Evolutionary conservation across 1,140 invertebrate species (phyloP), one percentile per base, ranked within the genome.

Genomic region (Drosophila nikananu): DNA sequence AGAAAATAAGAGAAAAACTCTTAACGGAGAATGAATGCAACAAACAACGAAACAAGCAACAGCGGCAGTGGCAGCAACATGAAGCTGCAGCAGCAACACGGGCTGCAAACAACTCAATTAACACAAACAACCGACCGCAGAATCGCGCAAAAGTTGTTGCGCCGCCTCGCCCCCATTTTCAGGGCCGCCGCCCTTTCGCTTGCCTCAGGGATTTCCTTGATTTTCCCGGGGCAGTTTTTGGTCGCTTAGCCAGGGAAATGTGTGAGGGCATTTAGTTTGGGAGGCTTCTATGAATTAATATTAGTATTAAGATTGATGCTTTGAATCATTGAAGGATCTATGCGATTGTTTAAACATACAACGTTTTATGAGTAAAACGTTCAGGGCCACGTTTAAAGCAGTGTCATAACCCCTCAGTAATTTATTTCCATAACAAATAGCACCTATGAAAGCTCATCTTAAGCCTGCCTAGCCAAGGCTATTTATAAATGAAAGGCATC

Each of bases 101-200:
- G 54, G 44, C 78, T 54, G 74, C 82, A 73, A 86, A 86, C 82
- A 86, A 78, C 74, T 81, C 82, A 84, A 86, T 84, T 84, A 84
- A 84, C 78, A 86, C 81, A 81, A 68, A 77, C 67, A 80, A 54
- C 41, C 65, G 68, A 65, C 60, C 62, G 54, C 59, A 46, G 71
- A 80, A 79, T 55, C 42, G 65, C 57, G 64, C 64, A 51, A 57
- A 82, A 62, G 54, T 52, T 66, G 66, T 65, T 71, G 57, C 61
- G 27, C 35, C 32, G 55, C 72, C 70, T 35, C 59, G 48, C 66
- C 60, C 75, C 74, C 39, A 65, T 32, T 51, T 37, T n/a, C 55
- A 76, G 32, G 21, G 32, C 27, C 30, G 32, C 27, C 30, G 72
- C 63, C 62, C 57, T 52, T 63, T 37, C 64, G 30, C 35, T 19